Evolutionary conservation across 2,888 invertebrate species (phyloP).

Genomic region (Dolichopus griseipennis): DNA sequence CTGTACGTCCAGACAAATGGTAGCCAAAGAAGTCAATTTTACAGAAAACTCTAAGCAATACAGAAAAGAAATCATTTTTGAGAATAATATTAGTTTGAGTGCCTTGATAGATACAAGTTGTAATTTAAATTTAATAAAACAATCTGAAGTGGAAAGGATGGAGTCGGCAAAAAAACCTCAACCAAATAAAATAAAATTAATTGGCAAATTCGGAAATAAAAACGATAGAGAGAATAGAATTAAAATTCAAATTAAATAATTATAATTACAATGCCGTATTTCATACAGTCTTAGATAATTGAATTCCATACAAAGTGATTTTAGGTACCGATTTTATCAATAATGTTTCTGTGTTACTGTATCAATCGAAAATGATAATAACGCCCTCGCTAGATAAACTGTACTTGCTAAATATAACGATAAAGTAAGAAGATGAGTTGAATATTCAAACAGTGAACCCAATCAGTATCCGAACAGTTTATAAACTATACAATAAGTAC

Average conservation of each 20-base stretch:
- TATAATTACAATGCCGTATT: not conserved
- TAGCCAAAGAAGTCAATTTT: too few relatives aligned
- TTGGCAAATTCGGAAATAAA: too few relatives aligned
- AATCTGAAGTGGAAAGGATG: too few relatives aligned
- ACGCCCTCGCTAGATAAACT: not conserved
- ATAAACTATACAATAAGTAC: not conserved
- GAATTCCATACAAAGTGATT: not conserved
- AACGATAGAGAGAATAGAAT: not conserved
- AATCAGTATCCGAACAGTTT: not conserved
- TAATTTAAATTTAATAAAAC: too few relatives aligned
- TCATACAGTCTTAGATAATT: not conserved
- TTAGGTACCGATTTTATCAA: not conserved
- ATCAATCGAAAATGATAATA: not conserved
- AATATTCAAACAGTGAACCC: not conserved
- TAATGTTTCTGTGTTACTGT: not conserved
- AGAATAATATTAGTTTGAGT: too few relatives aligned
- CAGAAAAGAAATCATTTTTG: too few relatives aligned
- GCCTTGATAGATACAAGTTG: too few relatives aligned
- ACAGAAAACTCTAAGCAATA: too few relatives aligned
- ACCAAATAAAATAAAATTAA: too few relatives aligned
- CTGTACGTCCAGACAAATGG: too few relatives aligned
- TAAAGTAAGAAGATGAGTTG: not conserved
- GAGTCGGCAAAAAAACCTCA: too few relatives aligned
- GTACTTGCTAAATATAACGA: not conserved
- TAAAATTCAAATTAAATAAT: not conserved